Percentiles rank a stretch among this genome's conserved stretches.
Conservation (phyloP, 2,888 invertebrate genomes). For the Cerastis rubricosa region DNA sequence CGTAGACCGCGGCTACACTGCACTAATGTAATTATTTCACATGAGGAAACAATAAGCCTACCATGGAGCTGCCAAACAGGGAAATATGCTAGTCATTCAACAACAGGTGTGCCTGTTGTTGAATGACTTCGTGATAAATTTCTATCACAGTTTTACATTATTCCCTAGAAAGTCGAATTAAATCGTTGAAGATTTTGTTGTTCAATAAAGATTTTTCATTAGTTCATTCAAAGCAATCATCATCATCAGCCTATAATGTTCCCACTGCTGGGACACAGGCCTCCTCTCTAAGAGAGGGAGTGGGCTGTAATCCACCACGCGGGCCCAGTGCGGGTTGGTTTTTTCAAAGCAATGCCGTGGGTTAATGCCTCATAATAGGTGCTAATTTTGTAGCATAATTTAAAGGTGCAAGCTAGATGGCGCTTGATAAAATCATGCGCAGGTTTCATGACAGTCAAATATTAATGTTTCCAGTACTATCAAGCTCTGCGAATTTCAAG, state of each 20-base stretch:
- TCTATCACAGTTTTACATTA: background rate
- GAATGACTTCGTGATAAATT: constrained; percentile 4
- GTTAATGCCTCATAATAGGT: background rate
- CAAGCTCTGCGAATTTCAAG: constrained; percentile 6
- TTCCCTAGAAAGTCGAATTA: background rate
- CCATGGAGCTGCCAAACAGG: constrained; percentile 24
- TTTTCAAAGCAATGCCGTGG: constrained; percentile 6
- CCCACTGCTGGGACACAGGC: no score
- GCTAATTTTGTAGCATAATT: constrained; percentile 18
- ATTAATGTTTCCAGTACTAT: constrained; percentile 10
- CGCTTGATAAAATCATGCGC: constrained; percentile 28
- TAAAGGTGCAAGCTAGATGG: constrained; percentile 1
- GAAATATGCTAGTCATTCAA: constrained; percentile 12
- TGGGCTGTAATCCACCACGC: no score
- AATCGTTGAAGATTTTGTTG: background rate
- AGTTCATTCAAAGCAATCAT: background rate
- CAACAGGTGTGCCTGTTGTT: no score
- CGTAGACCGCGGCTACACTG: constrained; percentile 49
- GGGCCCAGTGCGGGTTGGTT: no score
- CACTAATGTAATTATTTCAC: constrained; percentile 60
- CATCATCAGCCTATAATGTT: no score
- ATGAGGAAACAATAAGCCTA: constrained; percentile 51
- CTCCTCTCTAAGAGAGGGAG: no score
- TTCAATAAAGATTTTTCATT: constrained; percentile 7
- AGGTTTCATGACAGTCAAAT: constrained; percentile 27